Evolutionary conservation across 2,113 vertebrate species (phyloP).

Genomic region (Cebus imitator): DNA sequence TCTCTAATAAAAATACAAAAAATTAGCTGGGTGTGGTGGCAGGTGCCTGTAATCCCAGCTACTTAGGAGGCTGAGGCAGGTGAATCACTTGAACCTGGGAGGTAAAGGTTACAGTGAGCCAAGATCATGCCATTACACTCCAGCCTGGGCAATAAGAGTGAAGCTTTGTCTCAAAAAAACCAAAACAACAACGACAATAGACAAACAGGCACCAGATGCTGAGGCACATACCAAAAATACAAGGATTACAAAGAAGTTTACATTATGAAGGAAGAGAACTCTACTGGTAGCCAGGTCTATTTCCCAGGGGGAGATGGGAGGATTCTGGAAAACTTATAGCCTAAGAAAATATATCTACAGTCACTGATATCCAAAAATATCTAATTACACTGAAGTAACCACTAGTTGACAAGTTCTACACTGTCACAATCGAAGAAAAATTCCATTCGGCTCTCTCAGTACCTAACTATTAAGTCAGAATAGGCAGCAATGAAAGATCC

Average conservation of each 20-base stretch:
- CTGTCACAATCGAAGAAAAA: not conserved
- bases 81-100: too few species aligned
- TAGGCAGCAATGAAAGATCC: not conserved
- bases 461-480: not conserved
- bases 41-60: too few species aligned
- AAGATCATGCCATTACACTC: too few species aligned
- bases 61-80: too few species aligned
- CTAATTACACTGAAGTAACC: not conserved
- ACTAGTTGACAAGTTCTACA: not conserved
- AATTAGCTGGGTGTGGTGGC: too few species aligned
- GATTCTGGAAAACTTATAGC: not conserved
- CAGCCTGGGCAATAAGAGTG: too few species aligned
- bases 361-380: not conserved
- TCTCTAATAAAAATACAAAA: too few species aligned
- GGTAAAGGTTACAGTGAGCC: too few species aligned
- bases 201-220: not conserved
- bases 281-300: not conserved
- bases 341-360: not conserved
- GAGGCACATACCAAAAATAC: not conserved
- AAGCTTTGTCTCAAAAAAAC: too few species aligned
- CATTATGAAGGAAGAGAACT: not conserved
- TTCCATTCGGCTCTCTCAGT: not conserved
- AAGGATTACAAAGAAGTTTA: not conserved
- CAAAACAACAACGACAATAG: too few species aligned
- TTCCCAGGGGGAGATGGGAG: not conserved